These are phyloP conservation scores for Diuraphis noxia DNA, from an alignment of 1,140 invertebrate species.

Conservation along the genomic window DNA sequence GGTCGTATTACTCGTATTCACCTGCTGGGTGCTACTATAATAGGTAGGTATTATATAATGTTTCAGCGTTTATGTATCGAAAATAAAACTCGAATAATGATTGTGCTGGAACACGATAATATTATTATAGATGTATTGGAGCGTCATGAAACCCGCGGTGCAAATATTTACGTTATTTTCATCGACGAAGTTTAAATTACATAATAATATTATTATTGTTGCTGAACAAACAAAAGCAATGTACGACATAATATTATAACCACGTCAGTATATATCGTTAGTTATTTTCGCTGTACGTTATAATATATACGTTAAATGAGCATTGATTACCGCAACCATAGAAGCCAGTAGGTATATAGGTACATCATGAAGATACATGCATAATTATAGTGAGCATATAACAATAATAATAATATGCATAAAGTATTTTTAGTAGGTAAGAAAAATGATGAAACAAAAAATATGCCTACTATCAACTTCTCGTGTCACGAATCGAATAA, in stretches of 20 bases:
- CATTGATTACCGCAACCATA: not conserved
- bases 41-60: no score
- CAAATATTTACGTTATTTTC: not conserved
- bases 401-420: not conserved
- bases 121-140: not conserved
- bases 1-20: no score
- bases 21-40: not conserved
- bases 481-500: not conserved
- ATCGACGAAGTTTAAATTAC: not conserved
- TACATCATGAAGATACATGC: not conserved
- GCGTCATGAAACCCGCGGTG: not conserved
- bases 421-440: not conserved
- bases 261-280: not conserved
- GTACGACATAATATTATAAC: not conserved
- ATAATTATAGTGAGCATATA: not conserved
- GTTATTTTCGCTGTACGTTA: not conserved
- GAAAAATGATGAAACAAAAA: constrained; percentile 17
- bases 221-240: constrained; percentile 1
- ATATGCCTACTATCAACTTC: not conserved
- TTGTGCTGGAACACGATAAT: not conserved
- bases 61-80: not conserved
- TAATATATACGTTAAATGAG: not conserved
- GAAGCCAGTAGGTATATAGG: not conserved
- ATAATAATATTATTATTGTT: not conserved
- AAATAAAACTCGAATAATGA: not conserved